phyloP scores from a whole-genome alignment of 2,888 invertebrate species.

The Eubasilissa splendida region DNA sequence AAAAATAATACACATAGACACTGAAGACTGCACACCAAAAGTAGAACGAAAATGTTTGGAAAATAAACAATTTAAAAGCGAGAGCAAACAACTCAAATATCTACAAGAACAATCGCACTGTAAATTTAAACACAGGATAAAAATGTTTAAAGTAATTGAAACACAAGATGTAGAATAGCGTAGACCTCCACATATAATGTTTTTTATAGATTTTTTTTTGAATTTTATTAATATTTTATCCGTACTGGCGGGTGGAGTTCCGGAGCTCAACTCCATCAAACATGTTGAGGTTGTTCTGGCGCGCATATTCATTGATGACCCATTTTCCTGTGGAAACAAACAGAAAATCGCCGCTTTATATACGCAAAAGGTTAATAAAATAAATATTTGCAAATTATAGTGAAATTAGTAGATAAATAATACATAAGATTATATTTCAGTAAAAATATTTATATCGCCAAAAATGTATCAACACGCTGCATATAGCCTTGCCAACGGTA shows the following conservation, averaged over 20 bases:
- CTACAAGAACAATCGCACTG: background rate
- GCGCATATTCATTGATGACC: conserved; percentile 83
- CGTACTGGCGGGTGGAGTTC: conserved; percentile 85
- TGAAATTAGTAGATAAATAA: no score
- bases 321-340: conserved; percentile 76
- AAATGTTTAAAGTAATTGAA: conserved; percentile 15
- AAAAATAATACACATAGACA: background rate
- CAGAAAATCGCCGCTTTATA: conserved; percentile 18
- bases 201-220: background rate
- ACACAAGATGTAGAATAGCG: background rate
- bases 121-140: background rate
- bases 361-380: background rate
- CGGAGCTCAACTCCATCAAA: conserved; percentile 83
- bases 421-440: no score
- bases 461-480: no score
- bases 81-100: conserved; percentile 6
- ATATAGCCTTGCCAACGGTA: no score
- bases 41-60: background rate
- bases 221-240: conserved; percentile 67
- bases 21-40: conserved; percentile 28
- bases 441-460: no score
- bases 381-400: background rate
- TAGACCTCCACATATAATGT: conserved; percentile 1
- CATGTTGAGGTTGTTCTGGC: conserved; percentile 82
- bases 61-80: conserved; percentile 3